Conservation (phyloP, 1,140 invertebrate genomes). For the Brachionus plicatilis region DNA sequence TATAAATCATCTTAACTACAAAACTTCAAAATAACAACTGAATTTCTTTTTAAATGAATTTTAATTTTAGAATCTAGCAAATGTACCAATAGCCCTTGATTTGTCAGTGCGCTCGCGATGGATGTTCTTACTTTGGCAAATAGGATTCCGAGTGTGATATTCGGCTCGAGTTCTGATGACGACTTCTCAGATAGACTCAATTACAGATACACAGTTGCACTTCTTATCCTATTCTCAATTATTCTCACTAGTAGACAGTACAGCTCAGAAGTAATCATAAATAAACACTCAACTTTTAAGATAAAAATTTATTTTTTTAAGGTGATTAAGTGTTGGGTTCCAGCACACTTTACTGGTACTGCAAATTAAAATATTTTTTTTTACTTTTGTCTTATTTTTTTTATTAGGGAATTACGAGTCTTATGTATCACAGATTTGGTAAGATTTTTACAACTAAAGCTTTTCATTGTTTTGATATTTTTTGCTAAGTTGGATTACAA, state of each 20-base stretch:
- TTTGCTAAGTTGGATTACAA: conserved; percentile 34
- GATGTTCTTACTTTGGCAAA: conserved; percentile 31
- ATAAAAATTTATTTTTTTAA: conserved; percentile 10
- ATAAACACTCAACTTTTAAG: background rate
- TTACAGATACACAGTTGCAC: conserved; percentile 39
- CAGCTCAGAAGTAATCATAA: conserved; percentile 11
- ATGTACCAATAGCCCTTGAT: background rate
- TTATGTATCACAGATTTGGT: background rate
- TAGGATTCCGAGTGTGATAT: conserved; percentile 15
- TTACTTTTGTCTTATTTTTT: background rate
- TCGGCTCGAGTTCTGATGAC: conserved; percentile 19
- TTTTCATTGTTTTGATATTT: background rate
- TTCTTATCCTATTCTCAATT: conserved; percentile 35
- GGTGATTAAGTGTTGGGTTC: conserved; percentile 40
- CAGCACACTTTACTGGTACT: conserved; percentile 37
- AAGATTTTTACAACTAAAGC: background rate
- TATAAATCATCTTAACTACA: background rate
- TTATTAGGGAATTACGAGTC: conserved; percentile 21
- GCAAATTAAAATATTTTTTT: background rate
- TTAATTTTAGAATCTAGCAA: background rate
- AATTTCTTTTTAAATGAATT: background rate
- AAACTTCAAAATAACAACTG: background rate
- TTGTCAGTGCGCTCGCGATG: background rate
- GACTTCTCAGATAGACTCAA: conserved; percentile 39
- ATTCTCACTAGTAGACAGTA: conserved; percentile 38